Evolutionary conservation across 2,113 vertebrate species (phyloP).

Genomic region (Mastomys natalensis): DNA sequence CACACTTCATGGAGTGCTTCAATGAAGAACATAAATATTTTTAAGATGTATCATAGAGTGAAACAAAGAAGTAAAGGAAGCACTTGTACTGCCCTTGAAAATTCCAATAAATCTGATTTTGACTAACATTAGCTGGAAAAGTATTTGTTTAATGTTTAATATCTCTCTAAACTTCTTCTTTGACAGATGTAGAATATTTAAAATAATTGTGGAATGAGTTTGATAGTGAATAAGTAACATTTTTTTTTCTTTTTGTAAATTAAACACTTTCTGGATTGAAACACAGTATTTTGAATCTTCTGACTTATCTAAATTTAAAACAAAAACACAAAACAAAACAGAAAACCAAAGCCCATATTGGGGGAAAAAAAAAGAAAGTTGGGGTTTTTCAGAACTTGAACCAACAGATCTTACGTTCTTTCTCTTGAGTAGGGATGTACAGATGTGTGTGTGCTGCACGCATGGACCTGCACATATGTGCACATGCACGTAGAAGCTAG

Average conservation of each 20-base stretch:
- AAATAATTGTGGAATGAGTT: conserved; percentile 28
- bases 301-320: conserved; percentile 5
- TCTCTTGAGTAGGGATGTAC: too few relatives aligned
- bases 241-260: conserved; percentile 54
- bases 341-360: too few relatives aligned
- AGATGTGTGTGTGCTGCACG: background rate
- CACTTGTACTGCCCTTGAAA: conserved; percentile 36
- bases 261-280: conserved; percentile 29
- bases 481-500: background rate
- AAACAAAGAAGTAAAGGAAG: conserved; percentile 67
- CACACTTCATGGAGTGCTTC: background rate
- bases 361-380: background rate
- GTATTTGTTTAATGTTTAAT: conserved; percentile 35
- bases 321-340: background rate
- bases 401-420: background rate
- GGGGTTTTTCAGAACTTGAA: conserved; percentile 39
- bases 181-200: conserved; percentile 31
- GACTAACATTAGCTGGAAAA: background rate
- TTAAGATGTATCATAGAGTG: conserved; percentile 50
- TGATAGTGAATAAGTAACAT: conserved; percentile 49
- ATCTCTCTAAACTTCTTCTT: conserved; percentile 34
- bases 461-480: background rate
- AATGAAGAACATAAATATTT: conserved; percentile 69
- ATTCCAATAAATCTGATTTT: conserved; percentile 55
- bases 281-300: conserved; percentile 37